Evolutionary conservation across 2,113 vertebrate genomes (phyloP).

Genomic region (Loxodonta africana): DNA sequence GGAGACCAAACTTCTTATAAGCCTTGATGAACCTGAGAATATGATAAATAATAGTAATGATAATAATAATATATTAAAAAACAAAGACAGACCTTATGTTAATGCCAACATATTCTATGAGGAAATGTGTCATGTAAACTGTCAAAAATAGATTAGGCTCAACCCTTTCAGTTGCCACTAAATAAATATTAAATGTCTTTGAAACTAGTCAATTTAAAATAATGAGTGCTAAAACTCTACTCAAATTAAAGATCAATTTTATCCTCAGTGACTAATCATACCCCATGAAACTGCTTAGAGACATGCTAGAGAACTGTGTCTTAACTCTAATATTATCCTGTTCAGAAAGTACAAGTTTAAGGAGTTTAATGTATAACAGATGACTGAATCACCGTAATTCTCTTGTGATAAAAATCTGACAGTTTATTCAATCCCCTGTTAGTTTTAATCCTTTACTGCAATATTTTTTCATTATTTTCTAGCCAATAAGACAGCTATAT

Average conservation of each 20-base stretch:
- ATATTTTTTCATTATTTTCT: conserved; percentile 2
- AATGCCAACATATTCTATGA: not conserved
- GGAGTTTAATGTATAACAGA: not conserved
- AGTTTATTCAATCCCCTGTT: not conserved
- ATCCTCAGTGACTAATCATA: not conserved
- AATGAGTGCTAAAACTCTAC: not conserved
- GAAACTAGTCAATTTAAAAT: not conserved
- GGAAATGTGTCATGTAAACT: not conserved
- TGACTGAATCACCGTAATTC: not conserved
- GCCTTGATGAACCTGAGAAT: conserved; percentile 97
- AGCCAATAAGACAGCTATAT: not conserved
- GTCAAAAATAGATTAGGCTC: not conserved
- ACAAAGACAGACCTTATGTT: not conserved
- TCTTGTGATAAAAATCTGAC: not conserved
- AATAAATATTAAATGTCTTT: not conserved
- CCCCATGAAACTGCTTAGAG: not conserved
- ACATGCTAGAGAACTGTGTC: not conserved
- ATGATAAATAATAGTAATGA: conserved; percentile 45
- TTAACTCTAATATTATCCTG: not conserved
- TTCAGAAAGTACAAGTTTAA: not conserved
- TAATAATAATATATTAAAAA: conserved; percentile 47
- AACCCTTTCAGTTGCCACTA: not conserved
- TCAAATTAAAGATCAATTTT: not conserved
- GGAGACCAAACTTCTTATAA: conserved; percentile 99
- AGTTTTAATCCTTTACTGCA: not conserved